Conservation (phyloP, 2,888 invertebrate genomes). For the Aplocera efformata region DNA sequence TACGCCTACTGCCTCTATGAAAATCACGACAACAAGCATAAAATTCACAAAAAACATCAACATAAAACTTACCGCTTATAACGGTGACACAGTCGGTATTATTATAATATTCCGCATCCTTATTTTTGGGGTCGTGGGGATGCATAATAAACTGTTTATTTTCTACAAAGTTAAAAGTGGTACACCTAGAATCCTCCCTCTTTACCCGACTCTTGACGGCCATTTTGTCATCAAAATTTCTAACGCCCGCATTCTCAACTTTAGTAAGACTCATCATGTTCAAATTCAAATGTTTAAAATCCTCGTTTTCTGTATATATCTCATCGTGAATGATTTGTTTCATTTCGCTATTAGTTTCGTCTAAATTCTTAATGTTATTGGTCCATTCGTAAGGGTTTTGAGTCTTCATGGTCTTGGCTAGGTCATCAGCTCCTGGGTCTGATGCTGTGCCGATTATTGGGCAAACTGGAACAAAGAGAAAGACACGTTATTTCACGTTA, state of each 20-base stretch:
- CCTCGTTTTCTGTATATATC: constrained; percentile 25
- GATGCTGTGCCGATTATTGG: constrained; percentile 48
- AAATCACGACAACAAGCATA: no score
- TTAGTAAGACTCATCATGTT: constrained; percentile 31
- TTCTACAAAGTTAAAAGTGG: constrained; percentile 36
- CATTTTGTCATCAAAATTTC: constrained; percentile 29
- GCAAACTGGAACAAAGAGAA: constrained; percentile 59
- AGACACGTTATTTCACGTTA: no score
- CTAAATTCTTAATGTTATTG: constrained; percentile 31
- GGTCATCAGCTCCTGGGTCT: constrained; percentile 52
- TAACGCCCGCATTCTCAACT: constrained; percentile 15
- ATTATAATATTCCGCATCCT: constrained; percentile 41
- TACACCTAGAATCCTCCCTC: constrained; percentile 40
- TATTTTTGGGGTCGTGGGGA: constrained; percentile 35
- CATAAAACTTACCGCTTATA: constrained; percentile 51
- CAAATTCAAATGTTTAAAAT: constrained; percentile 35
- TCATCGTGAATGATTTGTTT: constrained; percentile 11
- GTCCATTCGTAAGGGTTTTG: constrained; percentile 35
- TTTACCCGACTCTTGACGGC: constrained; percentile 14
- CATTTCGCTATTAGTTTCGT: constrained; percentile 20
- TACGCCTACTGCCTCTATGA: no score
- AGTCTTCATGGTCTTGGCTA: constrained; percentile 23
- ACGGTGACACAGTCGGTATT: constrained; percentile 54
- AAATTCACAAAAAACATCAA: no score
- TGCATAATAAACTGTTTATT: constrained; percentile 42